Conservation (phyloP, 2,113 vertebrate genomes). For the Anoura caudifer region DNA sequence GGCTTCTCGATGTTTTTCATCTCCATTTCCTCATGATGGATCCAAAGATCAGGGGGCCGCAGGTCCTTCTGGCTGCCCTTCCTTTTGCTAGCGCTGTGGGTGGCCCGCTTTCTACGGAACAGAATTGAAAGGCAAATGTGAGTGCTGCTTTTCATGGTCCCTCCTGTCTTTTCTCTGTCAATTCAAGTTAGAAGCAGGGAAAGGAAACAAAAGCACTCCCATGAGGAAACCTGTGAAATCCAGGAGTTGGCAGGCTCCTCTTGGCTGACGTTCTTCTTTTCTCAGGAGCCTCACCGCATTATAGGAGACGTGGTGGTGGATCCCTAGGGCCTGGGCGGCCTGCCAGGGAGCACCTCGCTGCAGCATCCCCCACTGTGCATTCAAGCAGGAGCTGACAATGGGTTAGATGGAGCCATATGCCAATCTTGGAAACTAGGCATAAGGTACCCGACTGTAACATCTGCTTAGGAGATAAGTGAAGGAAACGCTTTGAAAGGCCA, state of each 20-base stretch:
- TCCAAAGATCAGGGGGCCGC: slow-evolving; percentile 95
- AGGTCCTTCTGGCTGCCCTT: slow-evolving; percentile 97
- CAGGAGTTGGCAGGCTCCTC: neutral
- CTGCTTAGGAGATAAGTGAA: slow-evolving; percentile 66
- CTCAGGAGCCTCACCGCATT: neutral
- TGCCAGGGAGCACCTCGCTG: slow-evolving; percentile 26
- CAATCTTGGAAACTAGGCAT: slow-evolving; percentile 45
- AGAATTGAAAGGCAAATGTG: neutral
- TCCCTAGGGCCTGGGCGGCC: neutral
- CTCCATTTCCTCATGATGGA: slow-evolving; percentile 98
- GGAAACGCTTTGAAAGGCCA: slow-evolving; percentile 45
- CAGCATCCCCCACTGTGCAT: slow-evolving; percentile 2
- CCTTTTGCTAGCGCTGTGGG: slow-evolving; percentile 89
- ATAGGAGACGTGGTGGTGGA: neutral
- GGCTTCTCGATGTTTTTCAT: slow-evolving; percentile 97
- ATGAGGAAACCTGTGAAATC: neutral
- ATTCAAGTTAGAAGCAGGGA: neutral
- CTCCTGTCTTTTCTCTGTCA: neutral
- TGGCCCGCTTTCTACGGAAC: slow-evolving; percentile 87
- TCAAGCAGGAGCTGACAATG: slow-evolving; percentile 34
- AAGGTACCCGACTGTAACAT: slow-evolving; percentile 59
- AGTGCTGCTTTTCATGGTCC: neutral
- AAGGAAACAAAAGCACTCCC: slow-evolving; percentile 35
- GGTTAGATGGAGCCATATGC: slow-evolving; percentile 53
- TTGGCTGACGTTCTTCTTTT: neutral